These are phyloP conservation scores for Melinaea marsaeus DNA, from an alignment of 2,888 invertebrate genomes.

Conservation along the genomic window DNA sequence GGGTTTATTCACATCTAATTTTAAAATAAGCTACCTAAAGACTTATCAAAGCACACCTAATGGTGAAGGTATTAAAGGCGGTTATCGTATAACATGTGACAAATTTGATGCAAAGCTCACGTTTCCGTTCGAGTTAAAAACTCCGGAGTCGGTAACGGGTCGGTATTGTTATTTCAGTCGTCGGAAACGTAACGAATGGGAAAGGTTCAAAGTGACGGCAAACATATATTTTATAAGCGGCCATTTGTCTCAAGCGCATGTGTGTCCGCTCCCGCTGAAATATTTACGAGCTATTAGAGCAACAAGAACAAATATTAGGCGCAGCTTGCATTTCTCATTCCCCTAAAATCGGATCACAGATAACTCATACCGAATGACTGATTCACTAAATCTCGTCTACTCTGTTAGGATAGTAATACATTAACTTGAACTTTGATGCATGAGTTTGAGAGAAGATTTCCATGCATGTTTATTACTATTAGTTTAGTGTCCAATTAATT, in stretches of 20 bases:
- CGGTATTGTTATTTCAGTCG: constrained; percentile 73
- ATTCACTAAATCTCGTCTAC: constrained; percentile 46
- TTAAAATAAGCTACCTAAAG: constrained; percentile 34
- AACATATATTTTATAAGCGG: constrained; percentile 66
- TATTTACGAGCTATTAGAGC: constrained; percentile 75
- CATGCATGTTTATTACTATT: constrained; percentile 10
- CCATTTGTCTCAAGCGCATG: constrained; percentile 69
- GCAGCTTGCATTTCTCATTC: constrained; percentile 41
- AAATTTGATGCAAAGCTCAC: constrained; percentile 61
- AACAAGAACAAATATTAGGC: constrained; percentile 58
- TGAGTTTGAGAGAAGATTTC: constrained; percentile 19
- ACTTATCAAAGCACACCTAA: constrained; percentile 36
- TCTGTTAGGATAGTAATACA: constrained; percentile 26
- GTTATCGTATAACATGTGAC: constrained; percentile 52
- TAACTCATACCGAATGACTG: constrained; percentile 59
- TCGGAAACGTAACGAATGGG: constrained; percentile 67
- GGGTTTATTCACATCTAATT: constrained; percentile 26
- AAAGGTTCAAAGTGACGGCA: constrained; percentile 65
- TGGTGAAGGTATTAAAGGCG: constrained; percentile 46
- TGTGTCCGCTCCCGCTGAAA: constrained; percentile 64
- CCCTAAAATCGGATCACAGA: constrained; percentile 46
- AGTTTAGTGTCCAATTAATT: constrained; percentile 6
- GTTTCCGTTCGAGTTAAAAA: constrained; percentile 61
- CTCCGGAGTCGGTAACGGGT: constrained; percentile 49
- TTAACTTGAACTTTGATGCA: constrained; percentile 31